Percentiles rank a stretch among this genome's conserved stretches.
Conservation (phyloP, 2,113 vertebrate species). For the Myxocyprinus asiaticus region DNA sequence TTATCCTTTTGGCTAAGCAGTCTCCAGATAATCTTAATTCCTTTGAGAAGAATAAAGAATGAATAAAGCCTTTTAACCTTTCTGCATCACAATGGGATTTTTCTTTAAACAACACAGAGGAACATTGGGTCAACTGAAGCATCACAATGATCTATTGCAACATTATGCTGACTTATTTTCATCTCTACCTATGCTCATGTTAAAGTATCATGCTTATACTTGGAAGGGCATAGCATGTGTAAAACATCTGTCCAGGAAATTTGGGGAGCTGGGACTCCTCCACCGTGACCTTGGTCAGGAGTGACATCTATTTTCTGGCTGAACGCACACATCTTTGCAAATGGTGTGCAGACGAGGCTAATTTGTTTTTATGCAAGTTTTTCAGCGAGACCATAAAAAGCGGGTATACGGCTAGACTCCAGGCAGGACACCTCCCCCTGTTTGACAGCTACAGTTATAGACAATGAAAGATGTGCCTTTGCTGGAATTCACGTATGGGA, state of each 20-base stretch:
- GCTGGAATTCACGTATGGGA: constrained; percentile 54
- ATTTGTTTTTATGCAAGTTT: constrained; percentile 83
- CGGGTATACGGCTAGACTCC: constrained; percentile 8
- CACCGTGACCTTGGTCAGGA: constrained; percentile 74
- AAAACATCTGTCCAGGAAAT: constrained; percentile 75
- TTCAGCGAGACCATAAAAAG: constrained; percentile 68
- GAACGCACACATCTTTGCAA: constrained; percentile 79
- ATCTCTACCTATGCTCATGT: constrained; percentile 25
- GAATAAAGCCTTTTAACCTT: constrained; percentile 5
- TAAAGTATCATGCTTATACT: constrained; percentile 5
- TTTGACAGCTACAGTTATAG: constrained; percentile 71
- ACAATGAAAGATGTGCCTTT: constrained; percentile 71
- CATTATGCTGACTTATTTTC: constrained; percentile 4
- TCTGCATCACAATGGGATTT: not conserved
- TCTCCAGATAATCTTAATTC: not conserved
- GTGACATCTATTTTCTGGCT: constrained; percentile 81
- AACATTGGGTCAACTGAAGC: constrained; percentile 25
- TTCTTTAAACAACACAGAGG: constrained; percentile 23
- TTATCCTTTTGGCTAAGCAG: too few species aligned
- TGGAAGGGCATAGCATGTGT: constrained; percentile 57
- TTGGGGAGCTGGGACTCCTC: constrained; percentile 68
- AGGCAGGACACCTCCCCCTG: constrained; percentile 52
- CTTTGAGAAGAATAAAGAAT: not conserved
- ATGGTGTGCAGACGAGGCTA: constrained; percentile 77
- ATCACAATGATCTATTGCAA: constrained; percentile 20